Base-by-base conservation (phyloP, 2,113 vertebrate species). In the Microcebus murinus region DNA sequence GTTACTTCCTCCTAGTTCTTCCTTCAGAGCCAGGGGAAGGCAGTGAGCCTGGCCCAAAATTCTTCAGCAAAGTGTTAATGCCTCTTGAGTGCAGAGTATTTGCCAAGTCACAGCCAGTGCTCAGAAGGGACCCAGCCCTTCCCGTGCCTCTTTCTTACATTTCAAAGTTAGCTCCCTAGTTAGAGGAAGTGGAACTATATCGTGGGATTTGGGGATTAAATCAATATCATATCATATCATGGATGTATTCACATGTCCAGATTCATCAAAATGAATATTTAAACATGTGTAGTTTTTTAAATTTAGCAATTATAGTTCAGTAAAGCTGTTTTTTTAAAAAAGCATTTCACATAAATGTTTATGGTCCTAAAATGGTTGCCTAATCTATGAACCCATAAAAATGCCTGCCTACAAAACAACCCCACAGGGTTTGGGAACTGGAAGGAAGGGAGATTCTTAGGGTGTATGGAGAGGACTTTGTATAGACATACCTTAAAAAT, bases 131-230 rank as follows among this genome's bases (percentile, higher is more conserved):
- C 71, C 82, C 70, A 90, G 77, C 36, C 85, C 93, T 93, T 97
- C 94, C 95, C 80, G 0, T 88, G 96, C 65, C 81, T 95, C 94
- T 90, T 94, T 95, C 97, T 98, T 97, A 91, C 85, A 95, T 97
- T 98, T 97, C 97, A 97, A 97, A 97, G 97, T 91, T 80, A 93
- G 55, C 87, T 97, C 77, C 55, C 74, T 83, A 34, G 17, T 82
- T 61, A 82, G 55, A 96, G 97, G 95, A 96, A 97, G 92, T 97
- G 34, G 90, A 95, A 82, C 36, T 59, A 10, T 42, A 90, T 52
- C 7, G 1, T 55, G 65, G 95, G 67, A 96, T 97, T 93, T 97
- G 82, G 15, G 94, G 88, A 97, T 96, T 96, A 97, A 94, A 85
- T 94, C 71, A 88, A 65, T 81, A 86, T 91, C 93, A 80, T 61